phyloP scores from a whole-genome alignment of 2,797 vertebrate species.

The Apogon talboti region DNA sequence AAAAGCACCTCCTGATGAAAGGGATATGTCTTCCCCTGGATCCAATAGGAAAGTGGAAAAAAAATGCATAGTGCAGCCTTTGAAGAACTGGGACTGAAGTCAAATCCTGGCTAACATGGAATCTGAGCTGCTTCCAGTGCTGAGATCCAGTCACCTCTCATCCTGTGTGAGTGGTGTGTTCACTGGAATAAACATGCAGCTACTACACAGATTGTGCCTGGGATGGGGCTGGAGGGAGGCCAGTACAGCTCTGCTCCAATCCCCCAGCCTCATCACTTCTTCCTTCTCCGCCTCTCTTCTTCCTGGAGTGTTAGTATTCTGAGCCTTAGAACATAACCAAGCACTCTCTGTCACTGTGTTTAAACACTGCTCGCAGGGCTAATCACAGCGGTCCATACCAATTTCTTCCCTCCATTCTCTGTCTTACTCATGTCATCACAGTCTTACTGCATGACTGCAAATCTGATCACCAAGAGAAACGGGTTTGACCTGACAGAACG shows the following conservation, averaged over 20 bases:
- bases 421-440: slow-evolving; percentile 31
- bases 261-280: slow-evolving; percentile 20
- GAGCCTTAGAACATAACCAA: slow-evolving; percentile 29
- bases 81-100: slow-evolving; percentile 69
- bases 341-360: slow-evolving; percentile 33
- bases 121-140: slow-evolving; percentile 38
- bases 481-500: slow-evolving; percentile 12
- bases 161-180: slow-evolving; percentile 55
- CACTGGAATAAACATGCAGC: slow-evolving; percentile 50
- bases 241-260: slow-evolving; percentile 46
- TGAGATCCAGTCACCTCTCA: slow-evolving; percentile 58
- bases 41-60: slow-evolving; percentile 50
- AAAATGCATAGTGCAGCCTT: slow-evolving; percentile 45
- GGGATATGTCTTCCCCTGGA: slow-evolving; percentile 66
- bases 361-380: slow-evolving; percentile 41
- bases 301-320: slow-evolving; percentile 26
- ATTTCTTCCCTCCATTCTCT: slow-evolving; percentile 16
- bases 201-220: slow-evolving; percentile 47
- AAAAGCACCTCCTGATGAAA: slow-evolving; percentile 74
- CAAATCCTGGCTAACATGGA: slow-evolving; percentile 59
- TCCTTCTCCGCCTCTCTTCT: slow-evolving; percentile 13
- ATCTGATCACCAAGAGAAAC: slow-evolving; percentile 24
- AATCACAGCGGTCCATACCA: slow-evolving; percentile 27
- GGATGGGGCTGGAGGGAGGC: slow-evolving; percentile 49
- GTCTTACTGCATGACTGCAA: slow-evolving; percentile 18